Evolutionary conservation across 2,888 invertebrate genomes (phyloP).

Genomic region (Heliconius sara): DNA sequence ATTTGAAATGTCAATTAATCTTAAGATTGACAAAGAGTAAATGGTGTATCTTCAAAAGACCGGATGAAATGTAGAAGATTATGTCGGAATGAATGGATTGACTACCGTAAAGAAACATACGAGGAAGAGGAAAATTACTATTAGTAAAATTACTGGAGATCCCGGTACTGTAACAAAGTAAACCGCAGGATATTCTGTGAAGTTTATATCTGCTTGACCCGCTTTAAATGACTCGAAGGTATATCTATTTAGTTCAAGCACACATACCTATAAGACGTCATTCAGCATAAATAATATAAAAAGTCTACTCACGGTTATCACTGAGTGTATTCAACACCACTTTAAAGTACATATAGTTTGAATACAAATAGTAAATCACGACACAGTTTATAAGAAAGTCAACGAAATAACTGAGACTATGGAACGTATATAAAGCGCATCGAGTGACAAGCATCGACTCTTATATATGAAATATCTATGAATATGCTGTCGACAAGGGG

Average conservation of each 20-base stretch:
- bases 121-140: constrained; percentile 40
- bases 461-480: too few species aligned
- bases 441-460: too few species aligned
- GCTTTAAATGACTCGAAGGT: constrained; percentile 25
- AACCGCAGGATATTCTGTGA: constrained; percentile 35
- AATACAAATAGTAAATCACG: too few species aligned
- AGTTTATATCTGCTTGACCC: constrained; percentile 25
- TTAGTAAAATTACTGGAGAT: constrained; percentile 32
- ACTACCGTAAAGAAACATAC: constrained; percentile 32
- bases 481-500: too few species aligned
- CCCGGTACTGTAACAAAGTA: constrained; percentile 27
- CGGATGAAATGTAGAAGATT: constrained; percentile 42
- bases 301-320: too few species aligned
- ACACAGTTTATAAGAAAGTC: too few species aligned
- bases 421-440: too few species aligned
- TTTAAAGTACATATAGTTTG: too few species aligned
- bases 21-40: constrained; percentile 34
- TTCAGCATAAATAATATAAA: background rate
- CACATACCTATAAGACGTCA: background rate
- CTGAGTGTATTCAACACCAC: too few species aligned
- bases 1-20: constrained; percentile 39
- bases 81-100: constrained; percentile 35
- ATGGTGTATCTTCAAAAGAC: constrained; percentile 36
- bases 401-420: too few species aligned
- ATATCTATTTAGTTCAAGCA: background rate